Base-by-base conservation (phyloP, 2,113 vertebrate genomes). In the Oreochromis aureus region DNA sequence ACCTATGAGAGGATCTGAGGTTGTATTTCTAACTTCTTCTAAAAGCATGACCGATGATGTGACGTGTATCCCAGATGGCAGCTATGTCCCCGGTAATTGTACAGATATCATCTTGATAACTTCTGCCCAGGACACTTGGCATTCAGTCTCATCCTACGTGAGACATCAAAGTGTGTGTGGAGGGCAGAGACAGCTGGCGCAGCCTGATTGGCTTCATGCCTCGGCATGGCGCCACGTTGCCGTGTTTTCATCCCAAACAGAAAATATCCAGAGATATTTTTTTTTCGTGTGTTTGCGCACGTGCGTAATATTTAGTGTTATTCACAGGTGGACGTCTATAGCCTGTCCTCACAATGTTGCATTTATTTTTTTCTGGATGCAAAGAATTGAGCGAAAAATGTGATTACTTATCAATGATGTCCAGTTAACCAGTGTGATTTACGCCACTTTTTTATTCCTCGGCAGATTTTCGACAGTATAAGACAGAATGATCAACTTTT, bases 161-260 rank as follows among this genome's bases (percentile, higher is more conserved):
- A 83, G 79, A 91, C 93, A 95, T 95, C 91, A 94, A 93, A 93
- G 93, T 86, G 91, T 80, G 89, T 86, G 92, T 85, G 86, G 58
- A 91, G 91, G 89, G 87, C 90, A 91, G 85, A 91, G 88, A 92
- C 93, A 94, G 94, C 92, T 93, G 93, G 86, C 51, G 78, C 59
- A 46, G 83, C 30, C 85, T 88, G 92, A 92, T 93, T 93, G 92
- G 90, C 91, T 89, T 83, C 61, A 32, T 87, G 86, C 80, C 92
- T 93, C 86, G 54, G 90, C 87, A 19, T 87, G 89, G 80, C 56
- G 22, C 91, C 85, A 61, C 58, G 11, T 71, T 59, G 48, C 83
- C 80, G 63, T 87, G 78, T 90, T 89, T 94, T 86, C 91, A 91
- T 94, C 58, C 87, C 73, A 83, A 92, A 89, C 56, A 53, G 81